These are phyloP conservation scores for Drosophila willistoni DNA, from an alignment of 1,140 invertebrate species.

Conservation along the genomic window DNA sequence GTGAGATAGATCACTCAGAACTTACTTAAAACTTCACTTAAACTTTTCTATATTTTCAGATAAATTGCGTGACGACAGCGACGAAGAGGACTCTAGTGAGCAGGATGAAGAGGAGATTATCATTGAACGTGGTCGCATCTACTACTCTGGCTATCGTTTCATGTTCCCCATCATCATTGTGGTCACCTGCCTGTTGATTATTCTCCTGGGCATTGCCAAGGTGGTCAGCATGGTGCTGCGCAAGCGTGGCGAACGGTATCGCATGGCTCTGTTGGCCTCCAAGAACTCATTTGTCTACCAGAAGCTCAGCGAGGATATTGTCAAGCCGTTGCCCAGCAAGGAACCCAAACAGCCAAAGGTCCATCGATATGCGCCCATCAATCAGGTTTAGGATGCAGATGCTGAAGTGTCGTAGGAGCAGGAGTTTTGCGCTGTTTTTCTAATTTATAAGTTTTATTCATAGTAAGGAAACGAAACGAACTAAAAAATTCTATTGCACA, in stretches of 20 bases:
- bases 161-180: slow-evolving; percentile 84
- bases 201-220: slow-evolving; percentile 84
- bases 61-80: slow-evolving; percentile 60
- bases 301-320: slow-evolving; percentile 85
- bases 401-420: slow-evolving; percentile 36
- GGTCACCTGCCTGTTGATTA: slow-evolving; percentile 82
- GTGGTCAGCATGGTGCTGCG: slow-evolving; percentile 83
- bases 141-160: slow-evolving; percentile 83
- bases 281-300: slow-evolving; percentile 85
- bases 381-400: slow-evolving; percentile 72
- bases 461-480: slow-evolving; percentile 58
- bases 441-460: slow-evolving; percentile 78
- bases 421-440: slow-evolving; percentile 75
- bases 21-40: not conserved
- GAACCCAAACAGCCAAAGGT: slow-evolving; percentile 85
- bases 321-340: slow-evolving; percentile 69
- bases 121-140: slow-evolving; percentile 82
- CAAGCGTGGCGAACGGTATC: slow-evolving; percentile 84
- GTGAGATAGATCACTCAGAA: slow-evolving; percentile 45
- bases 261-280: slow-evolving; percentile 83
- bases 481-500: slow-evolving; percentile 27
- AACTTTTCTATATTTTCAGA: slow-evolving; percentile 27
- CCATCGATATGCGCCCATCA: slow-evolving; percentile 84
- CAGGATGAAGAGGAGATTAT: slow-evolving; percentile 83
- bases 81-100: slow-evolving; percentile 54